phyloP scores from a whole-genome alignment of 2,797 vertebrate species.

The Acanthurus tractus region DNA sequence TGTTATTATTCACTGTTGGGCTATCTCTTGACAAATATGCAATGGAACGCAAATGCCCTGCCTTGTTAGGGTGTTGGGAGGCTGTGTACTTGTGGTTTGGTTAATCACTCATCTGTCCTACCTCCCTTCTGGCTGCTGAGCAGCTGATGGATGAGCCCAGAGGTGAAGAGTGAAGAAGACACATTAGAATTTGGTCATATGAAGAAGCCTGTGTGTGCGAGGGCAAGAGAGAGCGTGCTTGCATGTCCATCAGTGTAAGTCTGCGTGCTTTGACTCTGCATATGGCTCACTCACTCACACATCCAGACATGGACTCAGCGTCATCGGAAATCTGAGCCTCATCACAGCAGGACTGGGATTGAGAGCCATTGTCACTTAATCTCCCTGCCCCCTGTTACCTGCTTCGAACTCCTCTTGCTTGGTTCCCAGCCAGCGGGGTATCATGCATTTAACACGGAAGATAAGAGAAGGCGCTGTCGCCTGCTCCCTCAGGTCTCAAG shows the following conservation, averaged over 20 bases:
- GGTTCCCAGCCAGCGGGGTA: constrained; percentile 56
- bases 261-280: constrained; percentile 30
- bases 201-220: constrained; percentile 32
- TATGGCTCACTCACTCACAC: constrained; percentile 31
- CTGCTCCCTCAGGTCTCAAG: constrained; percentile 47
- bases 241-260: constrained; percentile 21
- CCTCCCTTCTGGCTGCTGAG: constrained; percentile 43
- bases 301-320: constrained; percentile 43
- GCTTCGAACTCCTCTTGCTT: constrained; percentile 61
- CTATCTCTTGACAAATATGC: constrained; percentile 81
- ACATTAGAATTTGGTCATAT: constrained; percentile 65
- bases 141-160: constrained; percentile 76
- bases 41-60: constrained; percentile 80
- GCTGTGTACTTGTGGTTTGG: constrained; percentile 77
- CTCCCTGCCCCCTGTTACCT: constrained; percentile 62
- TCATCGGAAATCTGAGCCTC: constrained; percentile 60
- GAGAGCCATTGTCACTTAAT: constrained; percentile 71
- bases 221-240: constrained; percentile 1
- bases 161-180: constrained; percentile 65
- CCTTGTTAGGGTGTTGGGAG: constrained; percentile 79
- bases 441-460: constrained; percentile 61
- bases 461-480: constrained; percentile 61
- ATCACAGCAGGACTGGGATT: constrained; percentile 46
- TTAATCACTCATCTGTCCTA: constrained; percentile 79
- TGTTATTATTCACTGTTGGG: constrained; percentile 78